Evolutionary conservation across 2,797 vertebrate genomes (phyloP).

Genomic region (Melanotaenia nigrans): DNA sequence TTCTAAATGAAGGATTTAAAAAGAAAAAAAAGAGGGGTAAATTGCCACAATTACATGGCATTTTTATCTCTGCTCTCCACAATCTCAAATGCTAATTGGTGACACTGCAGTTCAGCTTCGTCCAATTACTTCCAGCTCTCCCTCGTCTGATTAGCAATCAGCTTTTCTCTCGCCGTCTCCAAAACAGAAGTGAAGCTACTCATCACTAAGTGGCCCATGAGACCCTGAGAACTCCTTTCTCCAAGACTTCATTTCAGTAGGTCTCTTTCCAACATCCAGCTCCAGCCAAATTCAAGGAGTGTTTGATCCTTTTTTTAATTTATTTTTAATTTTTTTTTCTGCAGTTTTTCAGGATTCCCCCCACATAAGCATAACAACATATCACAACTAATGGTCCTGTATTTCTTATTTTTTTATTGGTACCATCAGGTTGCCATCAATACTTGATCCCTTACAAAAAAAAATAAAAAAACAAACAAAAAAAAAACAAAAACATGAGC

Average conservation of each 20-base stretch:
- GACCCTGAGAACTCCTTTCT: background rate
- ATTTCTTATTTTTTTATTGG: no score
- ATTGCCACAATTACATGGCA: constrained; percentile 70
- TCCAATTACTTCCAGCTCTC: constrained; percentile 76
- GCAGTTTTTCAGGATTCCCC: background rate
- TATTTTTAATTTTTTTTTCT: background rate
- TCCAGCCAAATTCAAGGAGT: background rate
- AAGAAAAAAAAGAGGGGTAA: constrained; percentile 44
- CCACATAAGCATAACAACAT: background rate
- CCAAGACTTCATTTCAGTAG: constrained; percentile 26
- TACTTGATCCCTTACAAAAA: no score
- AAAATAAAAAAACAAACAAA: no score
- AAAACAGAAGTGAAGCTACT: constrained; percentile 35
- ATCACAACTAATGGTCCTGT: no score
- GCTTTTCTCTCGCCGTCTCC: constrained; percentile 18
- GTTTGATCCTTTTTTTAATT: background rate
- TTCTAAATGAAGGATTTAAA: constrained; percentile 46
- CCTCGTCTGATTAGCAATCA: constrained; percentile 70
- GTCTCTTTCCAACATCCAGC: constrained; percentile 2
- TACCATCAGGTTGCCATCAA: no score
- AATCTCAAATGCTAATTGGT: constrained; percentile 78
- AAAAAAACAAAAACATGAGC: no score
- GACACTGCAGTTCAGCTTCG: constrained; percentile 73
- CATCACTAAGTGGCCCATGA: constrained; percentile 38
- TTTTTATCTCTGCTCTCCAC: constrained; percentile 63